phyloP scores from a whole-genome alignment of 1,140 invertebrate species.

The Myzus persicae region DNA sequence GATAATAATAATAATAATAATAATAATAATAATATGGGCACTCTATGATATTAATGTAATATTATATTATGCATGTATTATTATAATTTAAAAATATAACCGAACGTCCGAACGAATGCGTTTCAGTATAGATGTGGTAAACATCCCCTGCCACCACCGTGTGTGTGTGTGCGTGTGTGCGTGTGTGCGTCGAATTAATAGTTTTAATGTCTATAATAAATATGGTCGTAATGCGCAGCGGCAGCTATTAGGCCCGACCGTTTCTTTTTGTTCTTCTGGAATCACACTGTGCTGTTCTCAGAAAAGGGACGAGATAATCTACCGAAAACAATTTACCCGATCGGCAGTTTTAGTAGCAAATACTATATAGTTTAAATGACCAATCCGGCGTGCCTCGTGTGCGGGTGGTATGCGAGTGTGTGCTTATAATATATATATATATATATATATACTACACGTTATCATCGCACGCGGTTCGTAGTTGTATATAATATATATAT shows the following conservation, averaged over 20 bases:
- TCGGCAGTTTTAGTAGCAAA: background rate
- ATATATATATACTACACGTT: background rate
- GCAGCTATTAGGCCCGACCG: background rate
- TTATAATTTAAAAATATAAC: background rate
- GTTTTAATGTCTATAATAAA: background rate
- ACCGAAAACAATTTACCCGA: background rate
- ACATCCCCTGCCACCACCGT: background rate
- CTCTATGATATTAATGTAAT: too few relatives aligned
- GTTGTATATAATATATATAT: too few relatives aligned
- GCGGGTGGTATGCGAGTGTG: background rate
- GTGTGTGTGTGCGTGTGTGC: too few relatives aligned
- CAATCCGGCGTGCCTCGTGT: background rate
- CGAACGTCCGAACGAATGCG: background rate
- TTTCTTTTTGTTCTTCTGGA: constrained; percentile 9
- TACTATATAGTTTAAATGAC: constrained; percentile 2
- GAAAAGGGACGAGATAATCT: constrained; percentile 14
- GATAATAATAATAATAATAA: background rate
- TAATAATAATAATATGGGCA: background rate
- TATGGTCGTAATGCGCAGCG: background rate
- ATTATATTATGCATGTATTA: too few relatives aligned
- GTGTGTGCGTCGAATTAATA: background rate
- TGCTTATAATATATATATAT: background rate
- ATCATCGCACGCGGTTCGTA: background rate
- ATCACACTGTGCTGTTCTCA: background rate
- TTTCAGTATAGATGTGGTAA: background rate